phyloP scores from a whole-genome alignment of 2,888 invertebrate genomes.

The Ennomos quercinarius region DNA sequence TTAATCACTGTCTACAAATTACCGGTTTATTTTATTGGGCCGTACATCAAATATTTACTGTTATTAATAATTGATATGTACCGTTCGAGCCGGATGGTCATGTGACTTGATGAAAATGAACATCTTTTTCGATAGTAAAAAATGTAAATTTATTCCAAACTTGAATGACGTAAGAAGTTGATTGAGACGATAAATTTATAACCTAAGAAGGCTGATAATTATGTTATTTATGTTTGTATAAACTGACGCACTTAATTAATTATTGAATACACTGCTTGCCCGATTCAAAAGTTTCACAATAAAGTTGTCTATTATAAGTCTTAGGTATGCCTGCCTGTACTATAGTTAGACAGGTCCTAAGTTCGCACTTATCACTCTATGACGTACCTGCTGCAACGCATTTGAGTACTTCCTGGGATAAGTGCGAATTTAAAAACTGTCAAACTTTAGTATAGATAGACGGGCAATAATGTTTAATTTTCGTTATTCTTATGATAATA shows the following conservation, averaged over 20 bases:
- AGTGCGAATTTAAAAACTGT: no score
- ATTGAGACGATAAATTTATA: constrained; percentile 23
- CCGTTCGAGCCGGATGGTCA: constrained; percentile 26
- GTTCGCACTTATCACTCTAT: no score
- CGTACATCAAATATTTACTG: constrained; percentile 40
- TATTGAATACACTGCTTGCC: no score
- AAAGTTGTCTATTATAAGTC: no score
- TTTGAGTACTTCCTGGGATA: not conserved
- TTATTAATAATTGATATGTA: constrained; percentile 33
- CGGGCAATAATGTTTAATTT: no score
- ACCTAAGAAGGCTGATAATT: constrained; percentile 8
- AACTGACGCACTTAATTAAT: no score
- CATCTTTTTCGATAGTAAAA: constrained; percentile 3
- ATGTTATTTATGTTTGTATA: not conserved
- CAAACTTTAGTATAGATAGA: no score
- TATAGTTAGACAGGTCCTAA: no score
- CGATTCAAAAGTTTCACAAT: no score
- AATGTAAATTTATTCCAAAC: constrained; percentile 16
- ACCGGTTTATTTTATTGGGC: constrained; percentile 31
- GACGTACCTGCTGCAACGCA: no score
- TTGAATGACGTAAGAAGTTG: constrained; percentile 9
- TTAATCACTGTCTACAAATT: constrained; percentile 15
- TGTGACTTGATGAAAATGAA: constrained; percentile 19
- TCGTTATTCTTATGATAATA: no score
- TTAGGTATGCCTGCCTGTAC: no score